A percentile compares a stretch with the other conserved stretches of the same genome.
phyloP scores from a whole-genome alignment of 1,140 invertebrate genomes.

The Archivesica marissinica region DNA sequence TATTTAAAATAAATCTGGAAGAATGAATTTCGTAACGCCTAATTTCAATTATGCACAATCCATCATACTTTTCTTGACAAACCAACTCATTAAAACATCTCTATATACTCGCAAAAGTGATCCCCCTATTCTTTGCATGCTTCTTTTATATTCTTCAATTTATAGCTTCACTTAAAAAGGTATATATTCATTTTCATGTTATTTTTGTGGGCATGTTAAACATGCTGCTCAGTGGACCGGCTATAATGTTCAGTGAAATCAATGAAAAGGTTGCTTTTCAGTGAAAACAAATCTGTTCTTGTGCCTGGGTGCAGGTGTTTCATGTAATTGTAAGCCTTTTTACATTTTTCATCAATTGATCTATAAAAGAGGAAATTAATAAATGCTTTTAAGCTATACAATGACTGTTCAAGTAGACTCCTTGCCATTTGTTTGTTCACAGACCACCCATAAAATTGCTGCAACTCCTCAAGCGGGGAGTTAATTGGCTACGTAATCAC shows the following conservation, averaged over 20 bases:
- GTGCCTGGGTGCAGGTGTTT: conserved; percentile 11
- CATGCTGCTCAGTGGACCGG: not conserved
- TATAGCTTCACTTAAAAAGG: conserved; percentile 6
- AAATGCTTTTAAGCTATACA: not conserved
- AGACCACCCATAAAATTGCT: conserved; percentile 35
- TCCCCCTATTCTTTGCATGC: not conserved
- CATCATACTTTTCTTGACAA: conserved; percentile 8
- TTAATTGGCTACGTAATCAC: not conserved
- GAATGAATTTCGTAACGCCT: not conserved
- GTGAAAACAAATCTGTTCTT: conserved; percentile 34
- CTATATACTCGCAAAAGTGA: conserved; percentile 27
- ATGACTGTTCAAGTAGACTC: not conserved
- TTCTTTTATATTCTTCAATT: not conserved
- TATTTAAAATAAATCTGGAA: conserved; percentile 6
- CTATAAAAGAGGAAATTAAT: conserved; percentile 28
- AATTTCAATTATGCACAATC: conserved; percentile 8
- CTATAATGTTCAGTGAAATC: conserved; percentile 10
- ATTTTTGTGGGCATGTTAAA: not conserved
- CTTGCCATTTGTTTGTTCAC: conserved; percentile 7
- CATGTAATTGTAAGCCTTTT: not conserved
- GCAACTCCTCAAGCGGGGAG: not conserved
- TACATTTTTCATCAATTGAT: conserved; percentile 22
- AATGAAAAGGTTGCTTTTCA: not conserved
- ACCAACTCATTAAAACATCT: conserved; percentile 14
- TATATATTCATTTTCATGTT: not conserved